Base-by-base conservation (phyloP, 2,797 vertebrate species). In the Scyliorhinus canicula region DNA sequence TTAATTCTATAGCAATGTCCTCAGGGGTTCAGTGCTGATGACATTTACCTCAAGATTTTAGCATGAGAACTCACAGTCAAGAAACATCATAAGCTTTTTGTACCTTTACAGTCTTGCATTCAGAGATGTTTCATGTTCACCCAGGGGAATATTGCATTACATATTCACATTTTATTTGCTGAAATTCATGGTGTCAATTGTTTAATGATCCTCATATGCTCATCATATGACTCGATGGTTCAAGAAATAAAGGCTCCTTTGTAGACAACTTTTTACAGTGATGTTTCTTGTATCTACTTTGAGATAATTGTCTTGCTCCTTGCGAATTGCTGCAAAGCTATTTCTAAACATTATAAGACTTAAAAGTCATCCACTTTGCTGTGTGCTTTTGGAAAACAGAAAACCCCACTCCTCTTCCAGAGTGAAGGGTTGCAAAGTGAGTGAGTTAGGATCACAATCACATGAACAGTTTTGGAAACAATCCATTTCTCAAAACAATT, bases 191-290 rank as follows among this genome's bases (percentile, higher is more conserved):
- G 95, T 95, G 95, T 95, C 93, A 95, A 90, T 77, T 40, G 26
- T 40, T 94, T 94, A 69, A 77, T 95, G 95, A 95, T 55, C 65
- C 63, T 95, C 95, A 95, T 95, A 95, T 82, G 95, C 77, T 95
- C 67, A 94, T 74, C 93, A 94, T 94, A 94, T 94, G 93, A 94
- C 31, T 71, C 44, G 71, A 52, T 21, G 8, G 31, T 19, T 55
- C 93, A 94, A 91, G 88, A 44, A 44, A 65, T 91, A 65, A 94
- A 74, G 47, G 52, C 28, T 52, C 67, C 67, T 52, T 94, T 94
- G 69, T 74, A 94, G 28, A 52, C 47, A 52, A 24, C 40, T 31
- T 24, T 52, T 74, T 55, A 19, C 47, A 31, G 50, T 55, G 44
- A 69, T 69, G 14, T n/a, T 44, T 16, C 67, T 19, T 71, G 28